These are phyloP conservation scores for Parazoanthus atlanticus DNA, from an alignment of 92 coral and sea anemone species.

Conservation along the genomic window DNA sequence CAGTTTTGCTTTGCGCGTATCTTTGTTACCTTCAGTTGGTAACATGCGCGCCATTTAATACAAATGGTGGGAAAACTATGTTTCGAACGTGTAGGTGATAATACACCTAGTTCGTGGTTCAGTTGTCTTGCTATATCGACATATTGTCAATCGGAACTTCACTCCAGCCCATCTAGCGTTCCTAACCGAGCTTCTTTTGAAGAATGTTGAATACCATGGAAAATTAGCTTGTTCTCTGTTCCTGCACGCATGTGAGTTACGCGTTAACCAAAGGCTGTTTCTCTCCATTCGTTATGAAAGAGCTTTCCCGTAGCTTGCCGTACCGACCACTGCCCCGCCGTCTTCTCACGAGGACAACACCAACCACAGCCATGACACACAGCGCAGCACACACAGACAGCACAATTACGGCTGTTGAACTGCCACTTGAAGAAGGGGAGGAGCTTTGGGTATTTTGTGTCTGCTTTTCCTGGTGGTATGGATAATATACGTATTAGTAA, in stretches of 20 bases:
- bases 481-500: too few relatives aligned
- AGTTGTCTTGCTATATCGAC: not conserved
- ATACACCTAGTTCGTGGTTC: not conserved
- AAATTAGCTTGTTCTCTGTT: not conserved
- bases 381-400: slow-evolving; percentile 29
- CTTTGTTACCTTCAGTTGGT: not conserved
- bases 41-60: not conserved
- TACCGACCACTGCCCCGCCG: not conserved
- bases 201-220: not conserved
- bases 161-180: not conserved
- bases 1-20: too few relatives aligned
- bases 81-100: not conserved
- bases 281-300: not conserved
- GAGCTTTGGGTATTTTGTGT: not conserved
- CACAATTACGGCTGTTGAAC: slow-evolving; percentile 9
- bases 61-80: not conserved
- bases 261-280: slow-evolving; percentile 3
- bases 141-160: not conserved
- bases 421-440: not conserved
- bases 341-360: not conserved
- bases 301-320: slow-evolving; percentile 12
- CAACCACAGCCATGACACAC: slow-evolving; percentile 5
- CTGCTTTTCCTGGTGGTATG: not conserved
- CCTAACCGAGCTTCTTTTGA: not conserved
- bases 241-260: not conserved